Evolutionary conservation across 2,888 invertebrate species (phyloP).

Genomic region (Aspidiotus rigidus): DNA sequence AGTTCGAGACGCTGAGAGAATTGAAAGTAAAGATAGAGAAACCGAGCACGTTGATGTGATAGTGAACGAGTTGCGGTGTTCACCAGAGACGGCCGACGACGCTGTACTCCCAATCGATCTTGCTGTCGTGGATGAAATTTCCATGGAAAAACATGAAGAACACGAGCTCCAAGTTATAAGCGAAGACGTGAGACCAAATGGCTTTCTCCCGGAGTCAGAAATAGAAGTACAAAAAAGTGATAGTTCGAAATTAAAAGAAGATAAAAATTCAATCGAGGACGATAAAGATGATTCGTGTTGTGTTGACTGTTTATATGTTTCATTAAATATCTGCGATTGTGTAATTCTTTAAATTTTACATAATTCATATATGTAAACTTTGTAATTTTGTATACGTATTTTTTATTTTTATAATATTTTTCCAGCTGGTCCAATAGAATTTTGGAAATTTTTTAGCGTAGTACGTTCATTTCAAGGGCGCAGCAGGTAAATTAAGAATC

Average conservation of each 20-base stretch:
- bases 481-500: too few species aligned
- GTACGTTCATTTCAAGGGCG: too few species aligned
- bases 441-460: too few species aligned
- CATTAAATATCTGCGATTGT: slow-evolving; percentile 18
- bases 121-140: too few species aligned
- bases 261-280: not conserved
- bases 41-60: not conserved
- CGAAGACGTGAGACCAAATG: not conserved
- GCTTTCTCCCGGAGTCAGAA: not conserved
- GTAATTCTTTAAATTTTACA: slow-evolving; percentile 13
- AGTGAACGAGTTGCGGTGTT: not conserved
- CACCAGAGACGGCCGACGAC: not conserved
- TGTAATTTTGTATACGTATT: not conserved
- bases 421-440: not conserved
- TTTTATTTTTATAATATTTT: not conserved
- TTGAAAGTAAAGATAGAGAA: slow-evolving; percentile 6
- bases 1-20: not conserved
- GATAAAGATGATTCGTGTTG: slow-evolving; percentile 16
- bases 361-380: not conserved
- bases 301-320: slow-evolving; percentile 5
- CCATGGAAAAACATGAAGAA: too few species aligned
- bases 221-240: not conserved
- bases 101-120: not conserved
- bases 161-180: too few species aligned
- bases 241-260: not conserved